Base-by-base conservation (phyloP, 1,140 invertebrate genomes). In the Galleria mellonella region DNA sequence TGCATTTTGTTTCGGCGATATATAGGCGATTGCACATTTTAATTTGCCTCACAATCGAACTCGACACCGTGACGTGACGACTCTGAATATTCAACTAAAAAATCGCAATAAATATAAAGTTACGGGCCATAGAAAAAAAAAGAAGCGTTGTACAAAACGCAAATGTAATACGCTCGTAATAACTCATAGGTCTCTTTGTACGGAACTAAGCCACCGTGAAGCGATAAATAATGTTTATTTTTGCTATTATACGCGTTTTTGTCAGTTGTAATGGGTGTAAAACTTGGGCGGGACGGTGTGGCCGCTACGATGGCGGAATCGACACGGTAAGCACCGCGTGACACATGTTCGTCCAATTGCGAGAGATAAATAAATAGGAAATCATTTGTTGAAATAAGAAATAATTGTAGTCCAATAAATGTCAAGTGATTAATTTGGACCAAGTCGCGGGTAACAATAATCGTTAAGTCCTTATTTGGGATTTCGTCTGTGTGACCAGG, bases 211-310 rank as follows among this genome's bases (percentile, higher is more conserved):
- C 71, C 82, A 76, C 66, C 79, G 79, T 85, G 79, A 85, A 82
- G 74, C 77, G 62, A 85, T 85, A 85, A 85, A 85, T 85, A 82
- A 81, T 85, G 78, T 85, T 85, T 85, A 85, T 85, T 83, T 83
- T 82, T 79, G 77, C 82, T 83, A 85, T 85, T 85, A 85, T 83
- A 85, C 78, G 73, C 61, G 68, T 75, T 83, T 83, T 83, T 85
- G 82, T 85, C 73, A 73, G 65, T 71, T 62, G 75, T 83, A 78
- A 82, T 82, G 82, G 76, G 68, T 83, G 79, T 81, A 68, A 68
- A 75, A 72, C 60, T 68, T 47, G 53, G 63, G 59, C 39, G 42
- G 42, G 33, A 32, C 4, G 33, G 55, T 32, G 38, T 42, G 54
- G 63, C 55, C 56, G 43, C 38, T 11, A 38, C 30, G 33, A 4